Base-by-base conservation (phyloP, 2,113 vertebrate species). In the Elachura formosa region DNA sequence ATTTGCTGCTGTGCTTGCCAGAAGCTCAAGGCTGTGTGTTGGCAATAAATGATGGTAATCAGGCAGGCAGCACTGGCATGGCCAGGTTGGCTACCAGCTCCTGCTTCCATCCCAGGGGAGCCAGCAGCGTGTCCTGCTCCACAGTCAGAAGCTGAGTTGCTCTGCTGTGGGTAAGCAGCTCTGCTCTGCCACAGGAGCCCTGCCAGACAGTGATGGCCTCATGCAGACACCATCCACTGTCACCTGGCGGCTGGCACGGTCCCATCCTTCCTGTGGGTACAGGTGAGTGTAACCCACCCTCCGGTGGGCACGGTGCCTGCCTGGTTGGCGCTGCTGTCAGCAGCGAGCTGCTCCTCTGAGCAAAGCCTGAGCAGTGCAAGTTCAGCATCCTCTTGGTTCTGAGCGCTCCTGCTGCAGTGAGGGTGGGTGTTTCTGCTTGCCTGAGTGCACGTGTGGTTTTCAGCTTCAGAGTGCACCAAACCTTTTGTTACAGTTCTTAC, bases 201-300 rank as follows among this genome's bases (percentile, higher is more conserved):
- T 25, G 4, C 33, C 33, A 56, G 64, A 3, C 34, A 9, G 3
- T 19, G 31, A 14, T 11, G 33, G 34, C 21, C 80, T 75, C 0
- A 0, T 45, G 71, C 34, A 17, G 72, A 21, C 77, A 7, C 38
- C 66, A 16, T 68, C n/a, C 66, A 56, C 36, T 41, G 52, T 22
- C 14, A 15, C 52, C 45, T 1, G 45, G 26, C 0, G 0, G 14
- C 23, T 84, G 45, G 9, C 38, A 0, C 1, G 2, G 26, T 85
- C 29, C 58, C 62, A 4, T 84, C 74, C 41, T 87, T 62, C 78
- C 83, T 28, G 3, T 2, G 0, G 9, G 13, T 34, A 3, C 20
- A 2, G 77, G 26, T 64, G 64, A 19, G 33, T 56, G 6, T 21
- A 25, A 1, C n/a, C 10, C 2, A 2, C 52, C 40, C 62, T 49